These are phyloP conservation scores for Clarias magur DNA, from an alignment of 2,113 vertebrate genomes.

Conservation along the genomic window DNA sequence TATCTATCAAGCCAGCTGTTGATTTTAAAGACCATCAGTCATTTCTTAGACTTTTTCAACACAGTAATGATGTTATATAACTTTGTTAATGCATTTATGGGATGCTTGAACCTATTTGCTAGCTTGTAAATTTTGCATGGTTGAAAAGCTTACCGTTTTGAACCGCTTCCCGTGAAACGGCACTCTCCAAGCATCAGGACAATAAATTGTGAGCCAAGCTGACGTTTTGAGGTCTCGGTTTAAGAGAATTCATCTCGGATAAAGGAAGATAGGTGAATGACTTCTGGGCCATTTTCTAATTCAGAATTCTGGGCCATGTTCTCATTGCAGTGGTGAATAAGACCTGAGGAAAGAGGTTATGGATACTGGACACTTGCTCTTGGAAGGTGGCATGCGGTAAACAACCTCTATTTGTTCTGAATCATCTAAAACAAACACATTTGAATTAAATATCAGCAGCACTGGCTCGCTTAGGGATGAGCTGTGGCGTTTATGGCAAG, in stretches of 20 bases:
- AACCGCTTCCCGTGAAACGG: background rate
- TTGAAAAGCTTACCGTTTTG: slow-evolving; percentile 12
- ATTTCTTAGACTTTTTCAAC: slow-evolving; percentile 8
- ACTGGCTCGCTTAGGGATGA: background rate
- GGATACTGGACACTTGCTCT: slow-evolving; percentile 37
- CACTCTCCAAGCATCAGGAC: background rate
- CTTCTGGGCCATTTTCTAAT: slow-evolving; percentile 43
- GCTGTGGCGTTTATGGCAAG: background rate
- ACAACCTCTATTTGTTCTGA: slow-evolving; percentile 4
- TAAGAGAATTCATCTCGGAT: slow-evolving; percentile 45
- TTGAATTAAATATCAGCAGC: background rate
- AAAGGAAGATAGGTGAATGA: slow-evolving; percentile 38
- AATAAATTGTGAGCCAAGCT: slow-evolving; percentile 43
- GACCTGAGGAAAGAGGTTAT: slow-evolving; percentile 44
- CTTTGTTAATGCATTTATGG: background rate
- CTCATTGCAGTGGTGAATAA: slow-evolving; percentile 39
- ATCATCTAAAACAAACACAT: slow-evolving; percentile 20
- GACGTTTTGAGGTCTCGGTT: slow-evolving; percentile 50
- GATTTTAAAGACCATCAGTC: slow-evolving; percentile 23
- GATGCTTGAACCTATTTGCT: background rate
- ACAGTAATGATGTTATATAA: slow-evolving; percentile 9
- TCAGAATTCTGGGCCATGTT: slow-evolving; percentile 49
- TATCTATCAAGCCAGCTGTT: slow-evolving; percentile 33
- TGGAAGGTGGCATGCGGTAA: slow-evolving; percentile 5
- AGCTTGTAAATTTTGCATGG: background rate